These are phyloP conservation scores for Actinopyga echinites DNA, from an alignment of 53 echinoderm and acorn worm species.

Conservation along the genomic window DNA sequence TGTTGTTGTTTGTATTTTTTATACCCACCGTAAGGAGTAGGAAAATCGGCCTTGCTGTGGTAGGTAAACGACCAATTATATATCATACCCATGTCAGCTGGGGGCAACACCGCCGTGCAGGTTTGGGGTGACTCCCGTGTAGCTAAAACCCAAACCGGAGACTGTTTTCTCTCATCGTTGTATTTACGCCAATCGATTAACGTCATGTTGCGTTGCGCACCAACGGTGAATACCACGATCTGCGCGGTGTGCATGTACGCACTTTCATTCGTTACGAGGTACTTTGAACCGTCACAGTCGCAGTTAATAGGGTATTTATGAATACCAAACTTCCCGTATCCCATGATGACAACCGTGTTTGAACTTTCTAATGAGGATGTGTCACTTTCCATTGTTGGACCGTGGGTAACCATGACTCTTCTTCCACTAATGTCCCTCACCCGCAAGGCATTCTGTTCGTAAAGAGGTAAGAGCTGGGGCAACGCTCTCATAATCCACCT, in stretches of 20 bases:
- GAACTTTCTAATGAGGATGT: neutral
- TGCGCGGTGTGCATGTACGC: neutral
- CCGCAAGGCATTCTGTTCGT: neutral
- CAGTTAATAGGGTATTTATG: constrained; percentile 10
- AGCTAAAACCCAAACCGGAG: constrained; percentile 10
- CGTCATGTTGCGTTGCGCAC: constrained; percentile 6
- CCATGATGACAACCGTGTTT: neutral
- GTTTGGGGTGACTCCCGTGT: constrained; percentile 19
- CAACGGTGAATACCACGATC: constrained; percentile 12
- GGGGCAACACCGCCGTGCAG: neutral
- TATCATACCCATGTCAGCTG: neutral
- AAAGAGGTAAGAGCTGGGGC: neutral
- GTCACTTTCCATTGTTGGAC: too few species aligned
- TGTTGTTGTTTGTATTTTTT: neutral
- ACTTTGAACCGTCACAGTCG: neutral
- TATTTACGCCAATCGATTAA: neutral
- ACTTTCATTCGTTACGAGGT: constrained; percentile 5
- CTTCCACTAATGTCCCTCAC: too few species aligned
- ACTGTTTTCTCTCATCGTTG: neutral
- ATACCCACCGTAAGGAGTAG: constrained; percentile 8
- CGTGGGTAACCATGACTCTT: too few species aligned
- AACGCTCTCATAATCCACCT: neutral
- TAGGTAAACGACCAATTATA: constrained; percentile 20
- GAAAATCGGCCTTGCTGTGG: constrained; percentile 27
- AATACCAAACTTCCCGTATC: constrained; percentile 9